Evolutionary conservation across 2,113 vertebrate genomes (phyloP), one percentile per base, ranked within the genome.

Genomic region (Pedionomus torquatus): DNA sequence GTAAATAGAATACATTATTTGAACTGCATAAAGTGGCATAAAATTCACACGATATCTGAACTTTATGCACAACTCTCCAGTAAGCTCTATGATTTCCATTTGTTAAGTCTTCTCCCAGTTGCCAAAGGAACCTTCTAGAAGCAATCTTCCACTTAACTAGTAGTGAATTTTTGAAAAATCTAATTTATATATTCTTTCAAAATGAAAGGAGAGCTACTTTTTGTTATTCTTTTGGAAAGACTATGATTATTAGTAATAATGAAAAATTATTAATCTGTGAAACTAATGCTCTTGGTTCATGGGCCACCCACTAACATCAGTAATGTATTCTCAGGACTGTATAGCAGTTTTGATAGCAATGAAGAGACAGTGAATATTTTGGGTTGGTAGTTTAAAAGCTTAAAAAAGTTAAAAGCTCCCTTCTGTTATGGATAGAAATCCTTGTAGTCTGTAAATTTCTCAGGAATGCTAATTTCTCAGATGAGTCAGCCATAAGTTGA

Each of bases 131-230:
- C 21, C 20, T 85, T 9, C 12, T 82, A 71, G 39, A 75, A 58
- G 5, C 8, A 81, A 49, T 6, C 14, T 77, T 77, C 54, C 57
- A 9, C 25, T 55, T 82, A 82, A 43, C 16, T 87, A 41, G 8
- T 39, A 9, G 5, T 46, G 17, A 71, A 68, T 55, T 75, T 91
- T 51, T 79, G 5, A 65, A 90, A 90, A 83, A 90, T 35, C 5
- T 4, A 8, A n/a, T 48, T 18, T 20, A 0, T 5, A 21, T 33
- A 0, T 63, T 43, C 35, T 41, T 66, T 13, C 3, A 9, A 24
- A 81, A 51, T 14, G 4, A 58, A 81, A 49, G 23, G 13, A 68
- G 39, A 71, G 3, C 37, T 64, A 16, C 37, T 7, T 39, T 63
- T 39, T 26, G 7, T 6, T 66, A 39, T 57, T 87, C 2, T 37